Conservation (phyloP, 2,113 vertebrate genomes). For the Odobenus rosmarus region DNA sequence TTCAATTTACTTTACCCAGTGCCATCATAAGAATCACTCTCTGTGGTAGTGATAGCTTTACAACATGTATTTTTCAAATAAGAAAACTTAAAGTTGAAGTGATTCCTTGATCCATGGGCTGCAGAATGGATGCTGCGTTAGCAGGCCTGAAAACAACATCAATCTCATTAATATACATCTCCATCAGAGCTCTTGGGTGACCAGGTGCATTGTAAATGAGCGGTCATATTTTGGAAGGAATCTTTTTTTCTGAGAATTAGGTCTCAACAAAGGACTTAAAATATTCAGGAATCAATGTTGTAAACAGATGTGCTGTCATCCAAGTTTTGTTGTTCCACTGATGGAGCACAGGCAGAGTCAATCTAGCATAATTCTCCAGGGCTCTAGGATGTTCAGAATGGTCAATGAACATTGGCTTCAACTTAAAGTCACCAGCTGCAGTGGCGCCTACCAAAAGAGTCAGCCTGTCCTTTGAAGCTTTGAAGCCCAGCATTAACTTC, state of each 20-base stretch:
- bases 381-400: neutral
- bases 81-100: neutral
- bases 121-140: neutral
- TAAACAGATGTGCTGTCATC: neutral
- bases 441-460: neutral
- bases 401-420: neutral
- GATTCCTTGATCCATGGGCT: neutral
- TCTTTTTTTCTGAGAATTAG: neutral
- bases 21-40: neutral
- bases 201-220: neutral
- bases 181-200: neutral
- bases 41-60: neutral
- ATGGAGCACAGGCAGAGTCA: neutral
- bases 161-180: neutral
- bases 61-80: neutral
- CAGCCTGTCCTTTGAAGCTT: neutral
- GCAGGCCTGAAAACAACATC: neutral
- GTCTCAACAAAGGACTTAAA: neutral
- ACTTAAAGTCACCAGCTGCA: neutral
- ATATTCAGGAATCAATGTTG: neutral
- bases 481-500: neutral
- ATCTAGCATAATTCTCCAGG: neutral
- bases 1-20: neutral
- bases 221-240: neutral
- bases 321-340: neutral